phyloP scores from a whole-genome alignment of 2,888 invertebrate species.

The Papilio protenor region DNA sequence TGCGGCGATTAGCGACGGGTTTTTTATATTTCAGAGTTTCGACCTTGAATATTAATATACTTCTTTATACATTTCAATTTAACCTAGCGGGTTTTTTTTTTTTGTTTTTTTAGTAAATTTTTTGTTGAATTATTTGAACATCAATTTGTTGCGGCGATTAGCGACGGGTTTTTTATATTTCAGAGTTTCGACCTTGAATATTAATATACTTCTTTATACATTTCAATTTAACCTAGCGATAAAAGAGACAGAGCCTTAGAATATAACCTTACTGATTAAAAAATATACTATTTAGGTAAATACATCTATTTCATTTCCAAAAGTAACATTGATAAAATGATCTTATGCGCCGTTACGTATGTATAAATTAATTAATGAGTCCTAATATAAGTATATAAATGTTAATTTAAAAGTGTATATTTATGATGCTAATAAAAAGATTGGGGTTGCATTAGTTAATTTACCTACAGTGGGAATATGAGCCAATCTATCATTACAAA shows the following conservation, averaged over 20 bases:
- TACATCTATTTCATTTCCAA: not conserved
- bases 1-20: conserved; percentile 1
- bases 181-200: not conserved
- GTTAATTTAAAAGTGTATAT: not conserved
- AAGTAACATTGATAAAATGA: not conserved
- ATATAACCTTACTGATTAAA: not conserved
- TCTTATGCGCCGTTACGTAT: not conserved
- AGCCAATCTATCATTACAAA: conserved; percentile 37
- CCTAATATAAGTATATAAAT: too few species aligned
- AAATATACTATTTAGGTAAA: not conserved
- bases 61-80: not conserved
- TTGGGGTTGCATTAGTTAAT: not conserved
- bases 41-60: not conserved
- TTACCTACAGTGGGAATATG: conserved; percentile 15
- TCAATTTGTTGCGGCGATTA: conserved; percentile 24
- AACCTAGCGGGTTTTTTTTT: too few species aligned
- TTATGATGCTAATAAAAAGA: not conserved
- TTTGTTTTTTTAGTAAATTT: not conserved
- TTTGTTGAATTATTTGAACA: conserved; percentile 22
- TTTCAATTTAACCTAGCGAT: not conserved
- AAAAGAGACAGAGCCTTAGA: not conserved
- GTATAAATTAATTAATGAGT: not conserved
- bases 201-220: not conserved
- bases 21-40: not conserved
- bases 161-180: not conserved